Evolutionary conservation across 2,888 invertebrate genomes (phyloP).

Genomic region (Ophion ellenae): DNA sequence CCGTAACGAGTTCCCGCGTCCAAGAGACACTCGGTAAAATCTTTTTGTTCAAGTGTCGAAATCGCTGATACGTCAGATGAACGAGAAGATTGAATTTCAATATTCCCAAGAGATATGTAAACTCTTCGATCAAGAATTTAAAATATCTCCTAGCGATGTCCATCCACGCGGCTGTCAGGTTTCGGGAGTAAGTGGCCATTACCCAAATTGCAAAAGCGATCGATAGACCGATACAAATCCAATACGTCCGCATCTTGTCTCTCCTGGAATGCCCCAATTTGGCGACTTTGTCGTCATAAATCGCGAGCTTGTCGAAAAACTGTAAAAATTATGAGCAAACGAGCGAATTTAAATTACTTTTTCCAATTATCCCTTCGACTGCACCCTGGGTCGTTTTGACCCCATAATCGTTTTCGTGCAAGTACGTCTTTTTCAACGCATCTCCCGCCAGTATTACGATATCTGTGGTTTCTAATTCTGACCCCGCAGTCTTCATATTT

Average conservation of each 20-base stretch:
- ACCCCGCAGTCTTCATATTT: too few relatives aligned
- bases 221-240: conserved; percentile 4
- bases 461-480: too few relatives aligned
- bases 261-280: conserved; percentile 27
- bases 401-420: too few relatives aligned
- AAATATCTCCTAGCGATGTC: background rate
- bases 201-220: background rate
- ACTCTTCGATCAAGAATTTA: background rate
- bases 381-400: too few relatives aligned
- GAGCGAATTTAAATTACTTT: background rate
- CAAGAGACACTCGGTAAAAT: conserved; percentile 48
- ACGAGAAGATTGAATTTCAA: conserved; percentile 37
- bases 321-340: background rate
- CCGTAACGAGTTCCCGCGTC: conserved; percentile 19
- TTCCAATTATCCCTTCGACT: too few relatives aligned
- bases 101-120: background rate
- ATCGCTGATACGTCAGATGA: conserved; percentile 60
- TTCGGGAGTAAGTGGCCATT: background rate
- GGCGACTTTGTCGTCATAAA: conserved; percentile 34
- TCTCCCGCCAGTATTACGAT: too few relatives aligned
- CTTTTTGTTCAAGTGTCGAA: conserved; percentile 50
- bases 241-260: conserved; percentile 21
- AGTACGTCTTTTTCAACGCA: too few relatives aligned
- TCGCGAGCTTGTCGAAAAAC: conserved; percentile 41
- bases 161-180: background rate